phyloP scores from a whole-genome alignment of 2,113 vertebrate genomes.

The Sphyrna mokarran region DNA sequence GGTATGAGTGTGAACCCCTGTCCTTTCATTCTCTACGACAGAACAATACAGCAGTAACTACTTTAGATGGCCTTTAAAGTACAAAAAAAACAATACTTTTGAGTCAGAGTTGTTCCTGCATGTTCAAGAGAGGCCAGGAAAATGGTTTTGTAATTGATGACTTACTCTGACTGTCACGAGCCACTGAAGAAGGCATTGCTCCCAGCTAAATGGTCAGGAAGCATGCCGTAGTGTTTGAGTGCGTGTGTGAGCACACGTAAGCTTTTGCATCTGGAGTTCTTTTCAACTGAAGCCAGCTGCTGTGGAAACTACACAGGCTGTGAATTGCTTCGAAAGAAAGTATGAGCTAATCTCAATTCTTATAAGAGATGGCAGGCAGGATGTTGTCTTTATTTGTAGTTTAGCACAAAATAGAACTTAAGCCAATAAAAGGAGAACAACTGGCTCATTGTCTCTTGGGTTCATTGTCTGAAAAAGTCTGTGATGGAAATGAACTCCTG shows the following conservation, averaged over 20 bases:
- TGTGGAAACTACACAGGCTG: not conserved
- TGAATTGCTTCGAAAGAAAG: not conserved
- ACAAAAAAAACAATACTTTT: not conserved
- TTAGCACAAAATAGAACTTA: not conserved
- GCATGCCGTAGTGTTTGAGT: not conserved
- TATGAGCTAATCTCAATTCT: not conserved
- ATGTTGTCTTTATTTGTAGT: not conserved
- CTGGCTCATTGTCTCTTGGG: not conserved
- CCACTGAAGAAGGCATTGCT: not conserved
- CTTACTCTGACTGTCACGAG: not conserved
- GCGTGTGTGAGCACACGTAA: not conserved
- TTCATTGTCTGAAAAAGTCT: not conserved
- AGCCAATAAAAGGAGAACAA: not conserved
- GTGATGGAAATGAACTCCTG: not conserved
- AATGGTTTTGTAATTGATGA: not conserved
- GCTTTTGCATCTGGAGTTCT: slow-evolving; percentile 10
- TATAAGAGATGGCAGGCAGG: not conserved
- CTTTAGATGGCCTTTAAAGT: not conserved
- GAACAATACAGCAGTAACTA: not conserved
- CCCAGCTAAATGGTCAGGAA: not conserved
- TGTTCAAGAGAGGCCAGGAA: not conserved
- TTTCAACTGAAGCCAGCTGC: not conserved
- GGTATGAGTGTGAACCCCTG: not conserved
- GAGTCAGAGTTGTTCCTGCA: not conserved
- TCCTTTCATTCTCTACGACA: not conserved